A percentile compares a stretch with the other conserved stretches of the same genome.
Conservation (phyloP, 2,113 vertebrate genomes). For the Bambusicola thoracicus region DNA sequence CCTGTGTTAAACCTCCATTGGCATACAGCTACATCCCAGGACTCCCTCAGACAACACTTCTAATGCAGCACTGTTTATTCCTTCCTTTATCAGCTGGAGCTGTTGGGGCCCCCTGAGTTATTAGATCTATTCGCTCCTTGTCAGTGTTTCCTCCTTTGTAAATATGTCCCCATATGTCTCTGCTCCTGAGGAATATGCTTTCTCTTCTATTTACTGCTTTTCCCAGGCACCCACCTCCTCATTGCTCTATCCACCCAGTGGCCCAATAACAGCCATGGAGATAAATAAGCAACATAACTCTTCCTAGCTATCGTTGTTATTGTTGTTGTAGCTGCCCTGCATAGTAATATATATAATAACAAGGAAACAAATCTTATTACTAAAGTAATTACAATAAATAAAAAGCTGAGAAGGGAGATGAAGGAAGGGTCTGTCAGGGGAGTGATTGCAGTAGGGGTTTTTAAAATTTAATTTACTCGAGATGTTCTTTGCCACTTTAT, state of each 20-base stretch:
- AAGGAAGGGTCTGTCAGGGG: constrained; percentile 65
- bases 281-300: constrained; percentile 83
- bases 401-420: constrained; percentile 69
- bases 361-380: constrained; percentile 83
- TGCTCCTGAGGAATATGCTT: constrained; percentile 59
- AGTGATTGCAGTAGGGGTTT: constrained; percentile 72
- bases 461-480: constrained; percentile 74
- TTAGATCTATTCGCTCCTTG: constrained; percentile 66
- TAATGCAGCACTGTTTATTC: constrained; percentile 57
- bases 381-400: constrained; percentile 83
- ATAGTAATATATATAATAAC: constrained; percentile 77
- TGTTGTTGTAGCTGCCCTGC: constrained; percentile 53
- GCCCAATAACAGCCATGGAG: constrained; percentile 75
- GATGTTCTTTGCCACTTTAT: constrained; percentile 43
- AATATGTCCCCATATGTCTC: constrained; percentile 71
- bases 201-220: constrained; percentile 76
- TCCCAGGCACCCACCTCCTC: constrained; percentile 35
- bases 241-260: constrained; percentile 42
- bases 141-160: constrained; percentile 70
- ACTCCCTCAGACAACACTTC: background rate
- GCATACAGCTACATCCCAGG: constrained; percentile 8
- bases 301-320: constrained; percentile 72
- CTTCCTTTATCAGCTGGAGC: constrained; percentile 59
- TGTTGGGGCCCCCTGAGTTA: constrained; percentile 71
- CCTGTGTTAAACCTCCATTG: background rate